Evolutionary conservation across 2,113 vertebrate species (phyloP).

Genomic region (Pituophis catenifer): DNA sequence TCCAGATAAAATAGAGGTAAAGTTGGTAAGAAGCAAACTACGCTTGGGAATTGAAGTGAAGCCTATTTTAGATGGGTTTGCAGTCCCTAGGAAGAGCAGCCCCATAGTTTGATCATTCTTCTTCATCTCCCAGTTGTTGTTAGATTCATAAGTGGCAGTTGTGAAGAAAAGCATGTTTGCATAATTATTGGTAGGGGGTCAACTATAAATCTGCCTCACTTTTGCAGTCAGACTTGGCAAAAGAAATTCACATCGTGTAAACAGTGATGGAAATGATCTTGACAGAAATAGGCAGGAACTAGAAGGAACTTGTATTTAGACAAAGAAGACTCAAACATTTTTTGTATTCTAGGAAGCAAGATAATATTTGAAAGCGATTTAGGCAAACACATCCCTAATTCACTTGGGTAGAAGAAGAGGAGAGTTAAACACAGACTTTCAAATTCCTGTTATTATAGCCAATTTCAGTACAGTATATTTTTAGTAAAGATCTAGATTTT

Average conservation of each 20-base stretch:
- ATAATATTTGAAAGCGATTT: background rate
- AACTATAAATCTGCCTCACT: background rate
- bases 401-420: background rate
- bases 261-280: background rate
- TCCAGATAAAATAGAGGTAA: background rate
- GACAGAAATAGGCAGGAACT: background rate
- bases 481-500: background rate
- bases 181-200: background rate
- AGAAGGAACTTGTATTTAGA: background rate
- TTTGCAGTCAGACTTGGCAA: background rate
- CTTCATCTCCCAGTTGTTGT: background rate
- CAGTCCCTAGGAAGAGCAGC: background rate
- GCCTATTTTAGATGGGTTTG: background rate
- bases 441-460: background rate
- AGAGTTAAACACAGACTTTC: background rate
- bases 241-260: background rate
- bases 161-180: background rate
- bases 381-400: background rate
- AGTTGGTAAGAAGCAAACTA: background rate
- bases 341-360: background rate
- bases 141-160: background rate
- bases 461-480: background rate
- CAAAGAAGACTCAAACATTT: background rate
- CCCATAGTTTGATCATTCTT: background rate
- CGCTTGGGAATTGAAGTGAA: background rate